Base-by-base conservation (phyloP, 2,797 vertebrate species). In the Bovichtus variegatus region DNA sequence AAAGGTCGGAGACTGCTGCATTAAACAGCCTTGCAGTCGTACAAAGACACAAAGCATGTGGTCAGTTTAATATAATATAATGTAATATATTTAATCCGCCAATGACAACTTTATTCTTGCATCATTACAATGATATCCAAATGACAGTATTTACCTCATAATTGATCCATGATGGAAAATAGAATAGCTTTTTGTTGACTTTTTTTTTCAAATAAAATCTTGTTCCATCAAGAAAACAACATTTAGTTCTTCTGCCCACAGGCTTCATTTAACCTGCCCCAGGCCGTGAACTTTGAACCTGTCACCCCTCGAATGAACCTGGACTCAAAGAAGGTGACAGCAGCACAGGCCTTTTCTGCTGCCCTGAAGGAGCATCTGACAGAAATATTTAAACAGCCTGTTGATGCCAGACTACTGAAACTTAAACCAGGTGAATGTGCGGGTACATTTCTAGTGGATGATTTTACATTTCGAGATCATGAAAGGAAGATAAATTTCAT, bases 281-380 rank as follows among this genome's bases (percentile, higher is more conserved):
- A 40, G 16, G 87, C 82, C 3, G 81, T 74, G 0, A 79, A 4
- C 21, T 92, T 91, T 82, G 93, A 95, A 0, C 94, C 94, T 1
- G 75, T 88, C 53, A 5, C 49, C 3, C 95, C 95, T 38, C 90
- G 86, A n/a, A 47, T 95, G 74, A 93, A 2, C 71, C 54, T 95
- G 71, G 92, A 95, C 74, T 85, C 92, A 27, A 94, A 92, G 62
- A 86, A 72, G 10, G 57, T 94, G 65, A 54, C 64, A 0, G 80
- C 87, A 2, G 38, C 73, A 0, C 82, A 93, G 41, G 70, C 49
- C 18, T 94, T 74, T 67, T 51, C 84, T 19, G 67, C 68, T 31
- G 54, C 40, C 2, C 76, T 96, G 36, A 95, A 88, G 77, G 82
- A 91, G 3, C 44, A 81, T 55, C 79, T 96, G 57, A 31, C 19